Evolutionary conservation across 92 coral and sea anemone genomes (phyloP).

Genomic region (Virgularia gustaviana): DNA sequence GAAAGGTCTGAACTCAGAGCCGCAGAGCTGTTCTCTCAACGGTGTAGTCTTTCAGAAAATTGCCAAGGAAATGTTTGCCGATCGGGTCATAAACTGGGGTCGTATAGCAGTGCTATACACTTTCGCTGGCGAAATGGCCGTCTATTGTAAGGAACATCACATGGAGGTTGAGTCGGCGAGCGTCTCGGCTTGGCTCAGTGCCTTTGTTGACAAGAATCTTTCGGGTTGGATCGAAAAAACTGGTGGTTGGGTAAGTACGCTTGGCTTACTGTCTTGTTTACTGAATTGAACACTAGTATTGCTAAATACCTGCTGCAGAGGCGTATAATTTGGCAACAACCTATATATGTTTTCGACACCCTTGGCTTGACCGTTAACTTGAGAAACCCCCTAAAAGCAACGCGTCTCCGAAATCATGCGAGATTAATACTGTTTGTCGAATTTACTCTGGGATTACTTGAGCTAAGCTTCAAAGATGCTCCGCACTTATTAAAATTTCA

Average conservation of each 20-base stretch:
- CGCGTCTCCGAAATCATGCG: too few species aligned
- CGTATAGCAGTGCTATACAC: constrained; percentile 77
- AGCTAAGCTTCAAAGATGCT: too few species aligned
- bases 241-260: constrained; percentile 91
- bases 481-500: constrained; percentile 7
- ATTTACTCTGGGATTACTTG: too few species aligned
- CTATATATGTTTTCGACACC: too few species aligned
- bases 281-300: too few species aligned
- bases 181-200: constrained; percentile 64
- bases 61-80: constrained; percentile 71
- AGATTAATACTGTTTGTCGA: too few species aligned
- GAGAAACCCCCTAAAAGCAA: too few species aligned
- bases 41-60: constrained; percentile 51
- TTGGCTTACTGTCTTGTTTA: too few species aligned
- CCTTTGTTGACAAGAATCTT: constrained; percentile 56
- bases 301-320: too few species aligned
- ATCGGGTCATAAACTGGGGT: constrained; percentile 85
- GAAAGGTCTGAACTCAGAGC: constrained; percentile 55
- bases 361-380: too few species aligned
- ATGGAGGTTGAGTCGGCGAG: constrained; percentile 47
- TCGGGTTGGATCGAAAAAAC: constrained; percentile 70
- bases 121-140: constrained; percentile 72
- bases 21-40: constrained; percentile 14
- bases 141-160: constrained; percentile 56
- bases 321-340: too few species aligned